phyloP scores from a whole-genome alignment of 2,113 vertebrate genomes.

The Tamias sibiricus region DNA sequence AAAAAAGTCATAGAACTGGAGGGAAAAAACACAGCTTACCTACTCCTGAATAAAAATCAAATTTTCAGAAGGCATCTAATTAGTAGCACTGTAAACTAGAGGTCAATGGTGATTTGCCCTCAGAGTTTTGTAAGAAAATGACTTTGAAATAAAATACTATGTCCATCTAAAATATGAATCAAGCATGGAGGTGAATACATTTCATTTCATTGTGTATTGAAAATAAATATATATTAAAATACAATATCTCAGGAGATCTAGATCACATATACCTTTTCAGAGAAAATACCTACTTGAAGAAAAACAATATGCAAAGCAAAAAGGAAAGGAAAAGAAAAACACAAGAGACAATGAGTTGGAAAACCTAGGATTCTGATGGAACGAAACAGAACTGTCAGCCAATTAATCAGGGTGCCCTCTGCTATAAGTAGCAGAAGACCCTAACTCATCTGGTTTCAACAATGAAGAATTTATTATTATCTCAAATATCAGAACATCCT shows the following conservation, averaged over 20 bases:
- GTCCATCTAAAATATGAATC: not conserved
- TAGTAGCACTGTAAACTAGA: not conserved
- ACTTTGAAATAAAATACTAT: constrained; percentile 18
- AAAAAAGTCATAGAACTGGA: not conserved
- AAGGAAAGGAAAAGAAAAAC: not conserved
- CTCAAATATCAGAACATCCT: not conserved
- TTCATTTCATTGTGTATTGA: not conserved
- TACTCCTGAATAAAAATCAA: not conserved
- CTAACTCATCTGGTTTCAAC: not conserved
- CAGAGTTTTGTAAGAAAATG: not conserved
- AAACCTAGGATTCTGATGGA: not conserved
- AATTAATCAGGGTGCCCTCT: not conserved
- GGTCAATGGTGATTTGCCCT: not conserved
- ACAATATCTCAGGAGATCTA: not conserved
- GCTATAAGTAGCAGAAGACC: not conserved
- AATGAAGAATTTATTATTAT: not conserved
- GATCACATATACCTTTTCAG: not conserved
- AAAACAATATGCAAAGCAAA: not conserved
- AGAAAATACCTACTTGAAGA: not conserved
- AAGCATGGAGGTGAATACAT: not conserved
- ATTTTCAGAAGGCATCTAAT: not conserved
- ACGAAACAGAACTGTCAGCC: not conserved
- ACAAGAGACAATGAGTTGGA: not conserved
- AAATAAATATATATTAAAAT: not conserved
- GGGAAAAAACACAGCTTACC: constrained; percentile 14